These are phyloP conservation scores for Glomeris maerens DNA, from an alignment of 1,140 invertebrate genomes.

Conservation along the genomic window DNA sequence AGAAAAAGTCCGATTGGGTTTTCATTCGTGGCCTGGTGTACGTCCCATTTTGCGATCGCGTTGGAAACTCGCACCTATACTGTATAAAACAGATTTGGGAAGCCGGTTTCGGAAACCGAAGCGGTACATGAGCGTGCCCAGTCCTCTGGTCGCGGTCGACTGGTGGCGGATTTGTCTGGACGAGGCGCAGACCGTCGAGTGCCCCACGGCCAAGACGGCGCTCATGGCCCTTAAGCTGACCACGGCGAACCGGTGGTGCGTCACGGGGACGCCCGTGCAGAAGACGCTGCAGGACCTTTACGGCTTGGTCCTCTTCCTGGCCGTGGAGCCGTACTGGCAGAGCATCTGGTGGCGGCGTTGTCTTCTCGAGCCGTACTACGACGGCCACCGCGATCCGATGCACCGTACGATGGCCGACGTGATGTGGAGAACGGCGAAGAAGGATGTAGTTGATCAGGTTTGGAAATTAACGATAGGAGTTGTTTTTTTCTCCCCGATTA, in stretches of 20 bases:
- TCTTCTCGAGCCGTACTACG: constrained; percentile 39
- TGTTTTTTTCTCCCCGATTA: background rate
- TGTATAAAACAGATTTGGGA: too few species aligned
- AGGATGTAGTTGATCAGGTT: constrained; percentile 45
- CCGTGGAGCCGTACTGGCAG: constrained; percentile 41
- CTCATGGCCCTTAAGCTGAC: constrained; percentile 46
- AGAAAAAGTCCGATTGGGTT: too few species aligned
- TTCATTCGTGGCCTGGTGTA: too few species aligned
- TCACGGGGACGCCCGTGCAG: constrained; percentile 61
- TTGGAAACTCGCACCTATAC: too few species aligned
- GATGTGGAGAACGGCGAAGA: constrained; percentile 54
- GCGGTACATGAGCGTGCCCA: constrained; percentile 41
- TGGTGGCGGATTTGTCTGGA: constrained; percentile 69
- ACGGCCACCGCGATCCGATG: constrained; percentile 34
- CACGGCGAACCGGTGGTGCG: constrained; percentile 54
- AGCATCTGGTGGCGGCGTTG: constrained; percentile 41
- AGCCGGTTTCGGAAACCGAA: constrained; percentile 39
- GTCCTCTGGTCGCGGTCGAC: constrained; percentile 47
- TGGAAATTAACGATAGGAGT: background rate
- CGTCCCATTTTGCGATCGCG: too few species aligned
- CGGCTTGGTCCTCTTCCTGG: constrained; percentile 53
- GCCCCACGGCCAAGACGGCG: constrained; percentile 39
- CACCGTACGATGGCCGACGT: constrained; percentile 40
- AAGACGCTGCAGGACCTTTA: constrained; percentile 43
- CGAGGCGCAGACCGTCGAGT: constrained; percentile 70